Evolutionary conservation across 2,888 invertebrate species (phyloP).

Genomic region (Embidobia sp.): DNA sequence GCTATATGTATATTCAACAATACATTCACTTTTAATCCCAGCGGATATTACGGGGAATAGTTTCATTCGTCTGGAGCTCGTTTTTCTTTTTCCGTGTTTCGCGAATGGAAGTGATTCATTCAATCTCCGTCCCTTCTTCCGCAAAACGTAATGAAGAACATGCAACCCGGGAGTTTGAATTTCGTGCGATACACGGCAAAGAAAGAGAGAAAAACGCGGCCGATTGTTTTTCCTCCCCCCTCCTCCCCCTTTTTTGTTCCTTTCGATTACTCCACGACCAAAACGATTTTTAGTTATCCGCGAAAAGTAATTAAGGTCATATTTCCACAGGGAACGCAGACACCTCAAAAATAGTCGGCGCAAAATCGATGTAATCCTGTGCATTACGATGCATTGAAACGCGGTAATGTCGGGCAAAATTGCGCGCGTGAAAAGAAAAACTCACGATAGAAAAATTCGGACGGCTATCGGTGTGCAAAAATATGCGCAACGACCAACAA

Average conservation of each 20-base stretch:
- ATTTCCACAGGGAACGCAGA: constrained; percentile 17
- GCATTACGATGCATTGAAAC: constrained; percentile 25
- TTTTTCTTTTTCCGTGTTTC: constrained; percentile 52
- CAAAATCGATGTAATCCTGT: constrained; percentile 25
- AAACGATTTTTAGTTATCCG: constrained; percentile 32
- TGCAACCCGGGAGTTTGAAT: constrained; percentile 43
- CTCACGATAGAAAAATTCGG: constrained; percentile 28
- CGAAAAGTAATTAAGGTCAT: constrained; percentile 44
- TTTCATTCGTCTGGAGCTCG: constrained; percentile 52
- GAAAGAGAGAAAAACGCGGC: neutral
- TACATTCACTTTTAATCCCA: constrained; percentile 62
- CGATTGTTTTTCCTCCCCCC: constrained; percentile 33
- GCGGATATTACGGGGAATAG: constrained; percentile 60
- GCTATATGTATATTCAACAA: constrained; percentile 61
- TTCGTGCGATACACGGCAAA: constrained; percentile 20
- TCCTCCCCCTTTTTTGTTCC: constrained; percentile 25
- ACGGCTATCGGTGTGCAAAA: too few relatives aligned
- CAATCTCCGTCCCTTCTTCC: constrained; percentile 59
- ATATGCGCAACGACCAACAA: constrained; percentile 39
- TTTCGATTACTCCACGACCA: constrained; percentile 8
- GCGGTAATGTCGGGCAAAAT: constrained; percentile 14
- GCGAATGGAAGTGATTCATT: constrained; percentile 57
- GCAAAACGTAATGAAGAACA: constrained; percentile 57
- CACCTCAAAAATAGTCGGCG: constrained; percentile 15
- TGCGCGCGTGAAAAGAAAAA: constrained; percentile 18